Base-by-base conservation (phyloP, 1,140 invertebrate genomes). In the Melitaea cinxia region DNA sequence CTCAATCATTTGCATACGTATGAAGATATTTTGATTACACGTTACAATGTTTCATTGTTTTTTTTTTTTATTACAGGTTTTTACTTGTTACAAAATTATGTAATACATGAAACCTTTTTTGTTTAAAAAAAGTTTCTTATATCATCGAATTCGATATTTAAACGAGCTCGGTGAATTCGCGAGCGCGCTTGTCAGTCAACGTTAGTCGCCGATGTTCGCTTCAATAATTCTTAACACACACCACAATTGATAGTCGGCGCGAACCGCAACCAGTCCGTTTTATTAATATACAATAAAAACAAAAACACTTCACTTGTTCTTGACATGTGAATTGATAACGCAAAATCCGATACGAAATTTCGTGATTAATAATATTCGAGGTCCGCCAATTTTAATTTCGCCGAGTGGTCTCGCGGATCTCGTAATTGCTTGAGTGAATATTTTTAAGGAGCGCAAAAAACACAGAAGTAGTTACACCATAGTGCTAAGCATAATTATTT, bases 251-350 rank as follows among this genome's bases (percentile, higher is more conserved):
- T 45, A 6, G 4, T 45, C 15, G 19, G 7, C 10, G n/a, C 10
- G 23, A 10, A 24, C 4, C 42, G 12, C 23, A 47, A 24, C 23
- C 42, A 47, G 42, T 4, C 19, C 10, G 21, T 17, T 45, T 47
- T n/a, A 47, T 47, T 12, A 17, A 47, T 47, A 45, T 3, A 19
- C 23, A 33, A 50, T 37, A 52, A 37, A 12, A 35, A 33, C 35
- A 55, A 59, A 68, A 55, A 35, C 30, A 39, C 7, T 52, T 54
- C 49, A 30, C 37, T 14, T 59, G 67, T 70, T 62, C 58, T 52
- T 33, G 68, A 71, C 59, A 63, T 45, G 39, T 35, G 56, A 60
- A 47, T 47, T 47, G 42, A 47, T 47, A 47, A 47, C 42, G 42
- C 19, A 12, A 47, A 47, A 47, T 47, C 19, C 15, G 42, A 47